Evolutionary conservation across 64 coral and sea anemone genomes (phyloP), one percentile per base, ranked within the genome.

Genomic region (Stylophora pistillata): DNA sequence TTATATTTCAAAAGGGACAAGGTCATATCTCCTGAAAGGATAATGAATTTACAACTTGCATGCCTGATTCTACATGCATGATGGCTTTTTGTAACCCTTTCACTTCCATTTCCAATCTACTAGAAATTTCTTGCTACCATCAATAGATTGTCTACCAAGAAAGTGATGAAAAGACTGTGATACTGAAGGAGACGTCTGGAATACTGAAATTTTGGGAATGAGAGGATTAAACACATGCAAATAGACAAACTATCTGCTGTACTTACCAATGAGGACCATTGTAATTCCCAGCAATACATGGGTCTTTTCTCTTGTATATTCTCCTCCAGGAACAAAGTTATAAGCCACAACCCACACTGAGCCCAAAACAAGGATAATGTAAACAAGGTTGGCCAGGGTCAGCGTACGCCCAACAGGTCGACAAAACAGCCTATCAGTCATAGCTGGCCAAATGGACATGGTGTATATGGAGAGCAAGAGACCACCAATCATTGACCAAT

Each of bases 281-380:
- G 93, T 74, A 30, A 98, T 61, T 2, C 26, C 89, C 56, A 98
- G 60, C 47, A 98, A 77, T 14, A 95, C 56, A 77, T 95, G 89
- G 20, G 96, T 98, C 71, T 93, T 88, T 77, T 98, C 96, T 34
- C 96, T 79, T 58, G 96, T 95, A 53, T 91, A 92, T 53, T 90
- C 93, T 73, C 96, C 96, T 14, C 96, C 96, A 54, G 96, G 96
- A 20, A 98, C 96, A 90, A 95, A 98, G 53, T 98, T 98, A 55
- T 65, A 98, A 4, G 96, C 96, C 28, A 98, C 96, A 16, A 98
- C 96, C 96, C 96, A 98, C 34, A 98, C 96, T 28, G 93, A 98
- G 9, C 88, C 96, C 27, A 98, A 64, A 53, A 78, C 73, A 54
- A 98, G 92, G 56, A 98, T 23, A 47, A 98, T 92, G 71, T 98